A percentile compares a stretch with the other conserved stretches of the same genome.
Evolutionary conservation across 92 coral and sea anemone species (phyloP).

Genomic region (Parazoanthus darwini): DNA sequence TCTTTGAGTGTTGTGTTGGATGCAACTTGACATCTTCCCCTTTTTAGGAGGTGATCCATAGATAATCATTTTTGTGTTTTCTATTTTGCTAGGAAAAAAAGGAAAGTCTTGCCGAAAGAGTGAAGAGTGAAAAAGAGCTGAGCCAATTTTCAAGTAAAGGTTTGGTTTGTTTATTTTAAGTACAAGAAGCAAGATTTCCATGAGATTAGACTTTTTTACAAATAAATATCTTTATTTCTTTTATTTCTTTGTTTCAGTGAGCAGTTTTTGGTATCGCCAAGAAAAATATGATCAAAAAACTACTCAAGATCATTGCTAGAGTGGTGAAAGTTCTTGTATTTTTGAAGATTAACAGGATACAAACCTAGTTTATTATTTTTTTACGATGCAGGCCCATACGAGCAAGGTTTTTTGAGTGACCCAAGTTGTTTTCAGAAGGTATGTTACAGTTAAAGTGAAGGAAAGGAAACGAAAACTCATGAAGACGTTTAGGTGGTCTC

Average conservation of each 20-base stretch:
- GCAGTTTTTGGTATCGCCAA: too few relatives aligned
- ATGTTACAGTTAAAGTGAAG: background rate
- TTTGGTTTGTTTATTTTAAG: background rate
- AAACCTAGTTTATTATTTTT: background rate
- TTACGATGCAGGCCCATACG: background rate
- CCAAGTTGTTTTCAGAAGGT: conserved; percentile 14
- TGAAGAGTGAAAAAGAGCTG: conserved; percentile 37
- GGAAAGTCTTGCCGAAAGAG: conserved; percentile 51
- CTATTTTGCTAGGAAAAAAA: conserved; percentile 63
- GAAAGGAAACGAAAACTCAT: background rate
- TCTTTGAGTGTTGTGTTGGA: background rate
- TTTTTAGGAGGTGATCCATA: background rate
- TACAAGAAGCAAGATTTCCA: too few relatives aligned
- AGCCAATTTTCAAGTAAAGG: background rate
- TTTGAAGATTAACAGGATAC: too few relatives aligned
- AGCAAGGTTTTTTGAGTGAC: background rate
- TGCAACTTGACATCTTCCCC: background rate
- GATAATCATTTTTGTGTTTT: background rate
- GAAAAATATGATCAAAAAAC: too few relatives aligned
- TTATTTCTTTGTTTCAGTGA: too few relatives aligned
- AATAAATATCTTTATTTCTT: too few relatives aligned
- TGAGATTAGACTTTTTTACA: too few relatives aligned
- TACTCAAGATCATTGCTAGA: background rate
- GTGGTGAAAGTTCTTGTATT: too few relatives aligned
- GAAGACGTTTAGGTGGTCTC: too few relatives aligned